phyloP scores from a whole-genome alignment of 2,888 invertebrate genomes.

The Ichneumoninae sp. region DNA sequence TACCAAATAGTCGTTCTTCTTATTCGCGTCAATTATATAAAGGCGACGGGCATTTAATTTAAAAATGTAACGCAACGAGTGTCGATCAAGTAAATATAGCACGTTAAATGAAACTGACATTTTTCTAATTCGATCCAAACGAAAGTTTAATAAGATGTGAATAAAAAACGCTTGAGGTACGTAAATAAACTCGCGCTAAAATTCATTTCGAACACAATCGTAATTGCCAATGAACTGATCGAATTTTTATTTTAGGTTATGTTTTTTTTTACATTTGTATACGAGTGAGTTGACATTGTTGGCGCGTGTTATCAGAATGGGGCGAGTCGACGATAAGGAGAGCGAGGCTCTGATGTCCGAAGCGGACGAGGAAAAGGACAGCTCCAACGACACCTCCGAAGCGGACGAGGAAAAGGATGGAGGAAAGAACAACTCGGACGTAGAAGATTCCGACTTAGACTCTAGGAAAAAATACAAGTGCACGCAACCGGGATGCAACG shows the following conservation, averaged over 20 bases:
- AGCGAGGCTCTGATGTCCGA: conserved; percentile 47
- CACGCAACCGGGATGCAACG: conserved; percentile 84
- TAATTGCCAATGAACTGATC: background rate
- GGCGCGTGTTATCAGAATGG: conserved; percentile 50
- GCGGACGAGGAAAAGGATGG: conserved; percentile 41
- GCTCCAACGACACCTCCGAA: conserved; percentile 49
- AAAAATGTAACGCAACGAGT: background rate
- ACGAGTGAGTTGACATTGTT: background rate
- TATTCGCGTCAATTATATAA: background rate
- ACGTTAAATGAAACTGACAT: background rate
- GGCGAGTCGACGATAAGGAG: conserved; percentile 51
- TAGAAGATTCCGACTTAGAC: conserved; percentile 31
- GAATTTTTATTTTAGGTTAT: conserved; percentile 23
- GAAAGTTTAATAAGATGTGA: background rate
- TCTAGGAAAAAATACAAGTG: conserved; percentile 83
- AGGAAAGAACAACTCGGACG: conserved; percentile 52
- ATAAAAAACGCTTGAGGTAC: conserved; percentile 10
- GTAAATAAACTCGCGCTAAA: background rate
- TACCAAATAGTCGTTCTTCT: background rate
- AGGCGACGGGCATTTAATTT: background rate
- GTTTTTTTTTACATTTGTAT: background rate
- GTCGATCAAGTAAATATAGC: background rate
- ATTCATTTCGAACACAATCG: background rate
- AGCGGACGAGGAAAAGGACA: conserved; percentile 56
- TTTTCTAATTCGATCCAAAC: background rate